Conservation (phyloP, 1,140 invertebrate species). For the Polypedilum vanderplanki region DNA sequence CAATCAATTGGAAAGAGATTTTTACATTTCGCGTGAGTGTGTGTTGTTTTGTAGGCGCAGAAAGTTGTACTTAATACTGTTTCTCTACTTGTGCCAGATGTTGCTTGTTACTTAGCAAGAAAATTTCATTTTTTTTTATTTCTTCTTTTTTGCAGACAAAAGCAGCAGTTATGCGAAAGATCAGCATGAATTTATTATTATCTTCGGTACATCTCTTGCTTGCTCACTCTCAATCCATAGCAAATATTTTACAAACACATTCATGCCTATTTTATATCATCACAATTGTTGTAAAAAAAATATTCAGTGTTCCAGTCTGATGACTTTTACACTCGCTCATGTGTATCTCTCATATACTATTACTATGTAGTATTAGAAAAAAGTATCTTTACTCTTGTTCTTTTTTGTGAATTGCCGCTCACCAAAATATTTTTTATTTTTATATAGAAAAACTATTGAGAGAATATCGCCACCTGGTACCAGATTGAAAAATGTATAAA, state of each 20-base stretch:
- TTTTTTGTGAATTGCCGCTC: too few species aligned
- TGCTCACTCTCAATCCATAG: background rate
- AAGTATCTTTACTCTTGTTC: too few species aligned
- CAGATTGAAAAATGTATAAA: background rate
- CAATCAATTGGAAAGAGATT: constrained; percentile 13
- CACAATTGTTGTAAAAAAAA: background rate
- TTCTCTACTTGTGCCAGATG: background rate
- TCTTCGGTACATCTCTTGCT: too few species aligned
- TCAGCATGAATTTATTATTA: too few species aligned
- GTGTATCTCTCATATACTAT: background rate
- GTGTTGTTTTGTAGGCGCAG: background rate
- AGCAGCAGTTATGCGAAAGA: background rate
- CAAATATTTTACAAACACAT: background rate
- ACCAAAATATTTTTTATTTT: too few species aligned
- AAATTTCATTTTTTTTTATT: background rate
- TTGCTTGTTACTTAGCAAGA: background rate
- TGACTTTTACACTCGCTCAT: background rate
- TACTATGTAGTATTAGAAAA: too few species aligned
- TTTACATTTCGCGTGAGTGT: background rate
- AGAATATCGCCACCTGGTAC: constrained; percentile 9
- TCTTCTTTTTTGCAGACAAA: constrained; percentile 2
- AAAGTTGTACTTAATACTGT: background rate
- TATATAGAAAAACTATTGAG: background rate
- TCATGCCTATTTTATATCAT: background rate
- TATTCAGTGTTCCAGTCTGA: constrained; percentile 1